Evolutionary conservation across 2,797 vertebrate species (phyloP), one percentile per base, ranked within the genome.

Genomic region (Dallia pectoralis): DNA sequence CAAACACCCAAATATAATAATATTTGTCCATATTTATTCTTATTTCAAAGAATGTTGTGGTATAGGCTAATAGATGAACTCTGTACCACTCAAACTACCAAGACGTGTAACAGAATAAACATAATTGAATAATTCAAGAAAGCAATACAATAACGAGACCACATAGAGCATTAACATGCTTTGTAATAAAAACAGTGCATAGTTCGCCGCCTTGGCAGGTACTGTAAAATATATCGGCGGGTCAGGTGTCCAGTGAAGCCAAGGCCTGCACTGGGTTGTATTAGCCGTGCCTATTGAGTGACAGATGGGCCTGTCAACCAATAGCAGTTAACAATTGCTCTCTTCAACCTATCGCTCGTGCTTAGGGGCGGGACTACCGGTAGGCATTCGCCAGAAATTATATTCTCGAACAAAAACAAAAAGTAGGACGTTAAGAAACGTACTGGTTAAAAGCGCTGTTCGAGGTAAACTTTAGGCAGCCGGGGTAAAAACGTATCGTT

Each of bases 331-430:
- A 40, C 1, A 67, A 83, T 86, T 82, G 62, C 7, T 65, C 49
- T 8, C 32, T 12, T 7, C 19, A 77, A 67, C 92, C 91, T 92
- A 92, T 92, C 66, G 67, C 0, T 15, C 47, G 11, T 8, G 51
- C 27, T 1, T 0, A 59, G 67, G 67, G 90, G 91, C 78, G 91
- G 91, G 82, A 90, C 89, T 88, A 84, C 88, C 87, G 84, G 87
- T 74, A 85, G 77, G 77, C 86, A 87, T 82, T 84, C 82, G 72
- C 73, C 79, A 82, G 77, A 85, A 89, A 91, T 89, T 75, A 91
- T 90, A 91, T 88, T 88, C 83, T 75, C 84, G 79, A 85, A 84
- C 79, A 90, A 89, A 89, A 86, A 84, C 82, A 87, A 87, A 91
- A 92, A 92, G 88, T 92, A 82, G n/a, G 73, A 85, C 87, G 87